Conservation (phyloP, 2,888 invertebrate species). For the Lottia scabra region DNA sequence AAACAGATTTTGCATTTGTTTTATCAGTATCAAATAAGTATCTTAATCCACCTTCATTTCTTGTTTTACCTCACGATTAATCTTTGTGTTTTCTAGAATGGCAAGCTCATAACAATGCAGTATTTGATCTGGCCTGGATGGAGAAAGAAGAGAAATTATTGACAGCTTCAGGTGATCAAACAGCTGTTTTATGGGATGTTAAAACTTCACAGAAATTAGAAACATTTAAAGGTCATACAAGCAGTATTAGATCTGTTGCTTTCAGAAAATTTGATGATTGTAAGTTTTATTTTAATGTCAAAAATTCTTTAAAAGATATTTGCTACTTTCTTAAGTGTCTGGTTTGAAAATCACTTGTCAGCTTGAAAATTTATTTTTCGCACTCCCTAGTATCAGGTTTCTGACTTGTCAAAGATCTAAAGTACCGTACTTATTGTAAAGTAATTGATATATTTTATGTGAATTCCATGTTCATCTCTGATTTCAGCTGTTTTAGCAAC, state of each 20-base stretch:
- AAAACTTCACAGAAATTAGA: constrained; percentile 59
- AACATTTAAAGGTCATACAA: constrained; percentile 80
- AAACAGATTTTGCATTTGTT: no score
- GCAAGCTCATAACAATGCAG: constrained; percentile 82
- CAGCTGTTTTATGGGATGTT: constrained; percentile 84
- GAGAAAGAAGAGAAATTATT: constrained; percentile 80
- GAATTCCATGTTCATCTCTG: neutral
- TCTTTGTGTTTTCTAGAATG: constrained; percentile 48
- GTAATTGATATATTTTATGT: neutral
- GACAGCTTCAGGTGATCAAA: constrained; percentile 88
- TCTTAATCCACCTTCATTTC: no score
- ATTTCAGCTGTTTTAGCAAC: constrained; percentile 83
- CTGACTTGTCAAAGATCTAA: no score
- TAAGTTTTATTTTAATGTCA: constrained; percentile 43
- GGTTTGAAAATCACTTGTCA: no score
- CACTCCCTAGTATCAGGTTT: no score
- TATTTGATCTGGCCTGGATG: constrained; percentile 91
- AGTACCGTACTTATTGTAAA: no score
- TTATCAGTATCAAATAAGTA: no score
- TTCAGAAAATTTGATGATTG: constrained; percentile 78
- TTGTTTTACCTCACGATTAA: no score
- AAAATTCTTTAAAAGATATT: no score
- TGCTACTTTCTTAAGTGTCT: no score
- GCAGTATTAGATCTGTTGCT: constrained; percentile 85
- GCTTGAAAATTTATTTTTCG: no score